Conservation (phyloP, 2,888 invertebrate species). For the Graphium colonna region DNA sequence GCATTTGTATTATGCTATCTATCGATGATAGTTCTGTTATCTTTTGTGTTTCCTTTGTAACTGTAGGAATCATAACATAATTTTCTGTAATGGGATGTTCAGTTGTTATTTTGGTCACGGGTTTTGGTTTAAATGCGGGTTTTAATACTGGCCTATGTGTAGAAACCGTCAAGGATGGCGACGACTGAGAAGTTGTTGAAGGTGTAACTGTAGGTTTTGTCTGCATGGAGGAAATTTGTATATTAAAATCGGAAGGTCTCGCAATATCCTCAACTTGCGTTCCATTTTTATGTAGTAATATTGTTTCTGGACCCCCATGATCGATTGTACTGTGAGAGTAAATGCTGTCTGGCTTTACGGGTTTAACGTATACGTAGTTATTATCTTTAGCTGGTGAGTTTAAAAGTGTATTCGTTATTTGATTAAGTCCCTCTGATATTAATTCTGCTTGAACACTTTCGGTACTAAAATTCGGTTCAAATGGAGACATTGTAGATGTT, state of each 20-base stretch:
- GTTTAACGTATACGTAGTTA: slow-evolving; percentile 50
- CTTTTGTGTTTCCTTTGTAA: slow-evolving; percentile 68
- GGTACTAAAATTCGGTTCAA: slow-evolving; percentile 48
- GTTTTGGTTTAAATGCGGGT: slow-evolving; percentile 80
- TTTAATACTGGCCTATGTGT: slow-evolving; percentile 68
- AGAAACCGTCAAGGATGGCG: slow-evolving; percentile 54
- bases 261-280: slow-evolving; percentile 74
- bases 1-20: slow-evolving; percentile 82
- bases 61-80: slow-evolving; percentile 79
- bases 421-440: slow-evolving; percentile 78
- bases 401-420: slow-evolving; percentile 76
- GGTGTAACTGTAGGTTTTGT: slow-evolving; percentile 66
- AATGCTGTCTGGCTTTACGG: slow-evolving; percentile 47
- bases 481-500: slow-evolving; percentile 44
- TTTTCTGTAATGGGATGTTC: slow-evolving; percentile 64
- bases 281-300: slow-evolving; percentile 80
- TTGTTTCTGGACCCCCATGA: slow-evolving; percentile 82
- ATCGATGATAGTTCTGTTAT: slow-evolving; percentile 67
- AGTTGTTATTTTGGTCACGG: slow-evolving; percentile 40
- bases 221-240: slow-evolving; percentile 72
- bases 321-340: slow-evolving; percentile 80
- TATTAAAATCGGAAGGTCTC: slow-evolving; percentile 73
- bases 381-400: slow-evolving; percentile 68
- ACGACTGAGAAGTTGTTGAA: slow-evolving; percentile 46
- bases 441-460: slow-evolving; percentile 64